phyloP scores from a whole-genome alignment of 2,113 vertebrate species.

The Aramus guarauna region DNA sequence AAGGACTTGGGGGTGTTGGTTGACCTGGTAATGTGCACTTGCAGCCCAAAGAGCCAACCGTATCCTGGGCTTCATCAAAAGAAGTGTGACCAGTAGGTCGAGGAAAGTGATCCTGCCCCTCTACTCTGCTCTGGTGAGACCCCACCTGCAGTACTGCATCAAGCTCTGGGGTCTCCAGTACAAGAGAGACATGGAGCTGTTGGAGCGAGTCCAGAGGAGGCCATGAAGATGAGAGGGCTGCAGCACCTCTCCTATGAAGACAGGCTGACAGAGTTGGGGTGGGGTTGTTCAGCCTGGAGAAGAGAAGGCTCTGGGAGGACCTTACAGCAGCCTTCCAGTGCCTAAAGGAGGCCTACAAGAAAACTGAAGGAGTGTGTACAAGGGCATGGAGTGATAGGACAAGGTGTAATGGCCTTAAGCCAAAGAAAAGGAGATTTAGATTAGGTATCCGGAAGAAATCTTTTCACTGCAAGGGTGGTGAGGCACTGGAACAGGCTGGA shows the following conservation, averaged over 20 bases:
- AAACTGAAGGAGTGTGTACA: background rate
- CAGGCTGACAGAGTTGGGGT: too few species aligned
- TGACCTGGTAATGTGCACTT: fast-evolving
- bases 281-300: background rate
- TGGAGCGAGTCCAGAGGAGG: fast-evolving
- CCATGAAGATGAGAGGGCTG: fast-evolving
- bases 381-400: fast-evolving
- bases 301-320: background rate
- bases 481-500: background rate
- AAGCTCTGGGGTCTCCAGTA: background rate
- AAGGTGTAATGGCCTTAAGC: background rate
- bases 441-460: background rate
- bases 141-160: too few species aligned
- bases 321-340: background rate
- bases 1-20: fast-evolving
- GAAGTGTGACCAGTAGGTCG: fast-evolving
- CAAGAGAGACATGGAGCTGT: background rate
- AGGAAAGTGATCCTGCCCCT: background rate
- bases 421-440: too few species aligned
- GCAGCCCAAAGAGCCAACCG: fast-evolving
- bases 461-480: fast-evolving
- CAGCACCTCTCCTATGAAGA: background rate
- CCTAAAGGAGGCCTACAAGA: background rate
- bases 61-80: background rate
- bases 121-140: fast-evolving